Evolutionary conservation across 2,888 invertebrate genomes (phyloP).

Genomic region (Pyrgus malvae): DNA sequence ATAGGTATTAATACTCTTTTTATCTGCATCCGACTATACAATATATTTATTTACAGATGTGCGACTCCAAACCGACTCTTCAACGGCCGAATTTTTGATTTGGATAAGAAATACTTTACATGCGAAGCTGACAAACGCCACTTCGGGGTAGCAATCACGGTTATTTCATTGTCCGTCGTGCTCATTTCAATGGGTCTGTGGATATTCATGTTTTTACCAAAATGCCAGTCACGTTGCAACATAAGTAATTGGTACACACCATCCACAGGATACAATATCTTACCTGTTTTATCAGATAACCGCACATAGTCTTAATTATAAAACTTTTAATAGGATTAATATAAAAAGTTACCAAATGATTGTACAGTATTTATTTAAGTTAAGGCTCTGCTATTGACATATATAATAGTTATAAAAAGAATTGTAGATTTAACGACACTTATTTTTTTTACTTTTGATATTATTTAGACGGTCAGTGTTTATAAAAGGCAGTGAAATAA

Average conservation of each 20-base stretch:
- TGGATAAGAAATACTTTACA: slow-evolving; percentile 64
- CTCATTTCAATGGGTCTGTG: slow-evolving; percentile 55
- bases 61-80: slow-evolving; percentile 58
- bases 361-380: too few relatives aligned
- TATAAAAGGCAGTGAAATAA: slow-evolving; percentile 24
- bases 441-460: too few relatives aligned
- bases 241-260: slow-evolving; percentile 46
- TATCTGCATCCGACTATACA: not conserved
- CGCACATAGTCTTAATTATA: slow-evolving; percentile 17
- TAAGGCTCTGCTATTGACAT: too few relatives aligned
- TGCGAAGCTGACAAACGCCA: slow-evolving; percentile 49
- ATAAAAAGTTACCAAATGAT: not conserved
- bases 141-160: slow-evolving; percentile 46
- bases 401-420: too few relatives aligned
- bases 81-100: slow-evolving; percentile 68
- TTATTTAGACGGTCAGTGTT: too few relatives aligned
- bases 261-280: slow-evolving; percentile 49
- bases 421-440: too few relatives aligned
- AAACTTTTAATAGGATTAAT: not conserved
- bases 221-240: slow-evolving; percentile 42
- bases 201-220: slow-evolving; percentile 60
- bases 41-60: slow-evolving; percentile 72
- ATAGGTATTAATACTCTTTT: not conserved
- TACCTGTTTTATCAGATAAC: slow-evolving; percentile 43
- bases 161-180: slow-evolving; percentile 46